phyloP scores from a whole-genome alignment of 1,140 invertebrate species.

The Mactra quadrangularis region DNA sequence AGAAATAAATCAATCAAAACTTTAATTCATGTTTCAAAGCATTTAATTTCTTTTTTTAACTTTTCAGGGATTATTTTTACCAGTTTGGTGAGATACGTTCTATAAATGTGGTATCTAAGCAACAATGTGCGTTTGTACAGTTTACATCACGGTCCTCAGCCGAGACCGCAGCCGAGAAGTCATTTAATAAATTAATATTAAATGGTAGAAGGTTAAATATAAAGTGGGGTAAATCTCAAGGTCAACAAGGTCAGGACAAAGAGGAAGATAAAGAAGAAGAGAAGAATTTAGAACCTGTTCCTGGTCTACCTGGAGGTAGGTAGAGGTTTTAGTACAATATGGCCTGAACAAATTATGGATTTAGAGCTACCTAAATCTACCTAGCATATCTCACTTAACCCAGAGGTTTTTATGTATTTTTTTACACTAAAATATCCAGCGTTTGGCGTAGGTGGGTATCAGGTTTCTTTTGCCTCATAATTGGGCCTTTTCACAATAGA shows the following conservation, averaged over 20 bases:
- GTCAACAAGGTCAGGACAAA: slow-evolving; percentile 72
- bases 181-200: slow-evolving; percentile 95
- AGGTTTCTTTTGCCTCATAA: too few species aligned
- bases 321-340: background rate
- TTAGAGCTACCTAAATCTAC: too few species aligned
- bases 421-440: too few species aligned
- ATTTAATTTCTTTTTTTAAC: too few species aligned
- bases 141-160: slow-evolving; percentile 95
- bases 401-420: too few species aligned
- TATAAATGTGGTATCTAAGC: slow-evolving; percentile 94
- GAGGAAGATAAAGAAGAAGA: slow-evolving; percentile 80
- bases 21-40: too few species aligned
- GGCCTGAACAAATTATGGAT: too few species aligned
- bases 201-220: slow-evolving; percentile 91
- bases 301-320: slow-evolving; percentile 89
- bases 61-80: slow-evolving; percentile 94
- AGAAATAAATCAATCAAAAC: too few species aligned
- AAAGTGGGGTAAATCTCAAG: slow-evolving; percentile 92
- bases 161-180: slow-evolving; percentile 97
- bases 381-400: too few species aligned
- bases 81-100: slow-evolving; percentile 99
- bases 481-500: too few species aligned
- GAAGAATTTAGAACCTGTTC: slow-evolving; percentile 90
- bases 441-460: too few species aligned
- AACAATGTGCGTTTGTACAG: slow-evolving; percentile 99